Base-by-base conservation (phyloP, 2,888 invertebrate genomes). In the Andricus quercusramuli region DNA sequence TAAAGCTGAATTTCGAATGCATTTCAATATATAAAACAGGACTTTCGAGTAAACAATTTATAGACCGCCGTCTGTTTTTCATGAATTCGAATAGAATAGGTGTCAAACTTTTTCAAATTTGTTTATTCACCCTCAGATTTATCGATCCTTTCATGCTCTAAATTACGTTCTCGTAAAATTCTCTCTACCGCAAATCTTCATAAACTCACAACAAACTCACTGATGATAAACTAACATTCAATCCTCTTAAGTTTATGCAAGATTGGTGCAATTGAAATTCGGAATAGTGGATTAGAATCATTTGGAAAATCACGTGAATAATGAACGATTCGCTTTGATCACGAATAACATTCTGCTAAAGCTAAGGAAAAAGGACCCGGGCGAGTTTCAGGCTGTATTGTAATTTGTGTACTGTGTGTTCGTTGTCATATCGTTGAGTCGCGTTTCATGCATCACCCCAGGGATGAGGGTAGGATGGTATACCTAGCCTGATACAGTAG, bases 1-100 rank as follows among this genome's bases (percentile, higher is more conserved):
- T 74, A 74, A 74, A 51, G 51, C 74, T 74, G 56, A 74, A 74
- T 74, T 56, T 74, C 74, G 56, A 74, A 74, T 74, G 74, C 32
- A 74, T 74, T 74, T 74, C 56, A 74, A 56, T 74, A 74, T 11
- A 74, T 74, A 74, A 56, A 74, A 74, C 56, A 51, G 56, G 32
- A 56, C 74, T 37, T 32, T 37, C 56, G 56, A 56, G 37, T 56
- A 56, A 74, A 74, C 32, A 70, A 70, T 74, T 56, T 74, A 74
- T 74, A 56, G 29, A 2, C 32, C n/a, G 56, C n/a, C 11, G n/a
- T 74, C 32, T 74, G 32, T 8, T 74, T 74, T 74, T 74, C 74
- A 22, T 22, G 56, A 74, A 74, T 74, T 74, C 6, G n/a, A 56
- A 56, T 6, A 51, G 51, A 29, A 74, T 74, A 56, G 74, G 6